A percentile compares a stretch with the other conserved stretches of the same genome.
phyloP scores from a whole-genome alignment of 2,113 vertebrate genomes.

The Pituophis catenifer region DNA sequence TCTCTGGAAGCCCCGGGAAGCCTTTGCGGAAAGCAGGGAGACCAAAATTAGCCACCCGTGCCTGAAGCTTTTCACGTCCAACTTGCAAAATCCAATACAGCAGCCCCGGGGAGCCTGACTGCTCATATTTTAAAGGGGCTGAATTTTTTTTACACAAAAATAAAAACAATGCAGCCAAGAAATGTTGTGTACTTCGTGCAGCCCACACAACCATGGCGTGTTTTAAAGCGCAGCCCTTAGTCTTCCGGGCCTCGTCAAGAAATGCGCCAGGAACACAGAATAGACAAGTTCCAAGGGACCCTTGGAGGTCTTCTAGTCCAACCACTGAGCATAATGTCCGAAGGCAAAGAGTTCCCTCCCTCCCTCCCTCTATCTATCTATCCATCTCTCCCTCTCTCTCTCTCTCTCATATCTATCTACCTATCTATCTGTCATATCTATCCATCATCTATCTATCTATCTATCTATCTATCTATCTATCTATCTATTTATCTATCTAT shows the following conservation, averaged over 20 bases:
- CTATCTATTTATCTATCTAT: too few species aligned
- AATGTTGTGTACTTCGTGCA: slow-evolving; percentile 38
- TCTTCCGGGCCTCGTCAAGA: background rate
- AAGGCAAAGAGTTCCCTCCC: too few species aligned
- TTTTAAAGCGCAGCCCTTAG: slow-evolving; percentile 5
- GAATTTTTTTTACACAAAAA: slow-evolving; percentile 37
- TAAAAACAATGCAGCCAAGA: slow-evolving; percentile 44
- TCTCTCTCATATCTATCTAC: too few species aligned
- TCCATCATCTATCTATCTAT: too few species aligned
- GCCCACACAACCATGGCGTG: slow-evolving; percentile 31
- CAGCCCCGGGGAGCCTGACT: slow-evolving; percentile 29
- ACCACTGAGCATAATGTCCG: too few species aligned
- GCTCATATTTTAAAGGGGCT: slow-evolving; percentile 52
- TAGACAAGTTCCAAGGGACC: too few species aligned
- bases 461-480: too few species aligned
- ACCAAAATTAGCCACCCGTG: slow-evolving; percentile 7
- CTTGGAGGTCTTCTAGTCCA: too few species aligned
- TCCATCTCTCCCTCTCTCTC: too few species aligned
- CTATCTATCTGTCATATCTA: too few species aligned
- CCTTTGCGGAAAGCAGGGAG: slow-evolving; percentile 31
- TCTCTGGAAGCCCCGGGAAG: background rate
- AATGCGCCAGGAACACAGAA: too few species aligned
- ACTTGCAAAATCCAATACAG: slow-evolving; percentile 26
- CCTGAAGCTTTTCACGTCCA: background rate
- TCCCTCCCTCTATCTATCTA: too few species aligned